Conservation (phyloP, 2,113 vertebrate genomes). For the Phrynosoma blainvillii region DNA sequence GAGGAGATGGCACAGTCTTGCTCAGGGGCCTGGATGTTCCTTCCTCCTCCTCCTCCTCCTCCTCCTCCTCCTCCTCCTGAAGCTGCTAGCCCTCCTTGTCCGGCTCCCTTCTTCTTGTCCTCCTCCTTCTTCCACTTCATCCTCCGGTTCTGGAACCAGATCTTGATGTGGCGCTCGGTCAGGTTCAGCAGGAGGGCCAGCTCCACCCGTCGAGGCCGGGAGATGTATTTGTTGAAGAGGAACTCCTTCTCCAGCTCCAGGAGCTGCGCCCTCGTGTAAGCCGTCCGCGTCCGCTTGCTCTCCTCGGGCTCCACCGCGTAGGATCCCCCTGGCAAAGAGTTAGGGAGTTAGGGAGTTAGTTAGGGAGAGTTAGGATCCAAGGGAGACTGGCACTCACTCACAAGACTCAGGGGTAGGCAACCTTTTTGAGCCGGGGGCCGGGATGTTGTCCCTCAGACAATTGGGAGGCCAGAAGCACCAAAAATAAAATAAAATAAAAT, state of each 20-base stretch:
- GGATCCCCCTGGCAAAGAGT: constrained; percentile 73
- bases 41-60: not conserved
- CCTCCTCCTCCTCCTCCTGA: too few species aligned
- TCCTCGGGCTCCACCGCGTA: constrained; percentile 90
- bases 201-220: constrained; percentile 92
- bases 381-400: too few species aligned
- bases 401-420: too few species aligned
- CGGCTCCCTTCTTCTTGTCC: constrained; percentile 78
- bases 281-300: constrained; percentile 94
- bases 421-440: too few species aligned
- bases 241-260: constrained; percentile 98
- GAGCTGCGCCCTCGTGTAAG: constrained; percentile 94
- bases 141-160: constrained; percentile 95
- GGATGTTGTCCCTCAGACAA: too few species aligned
- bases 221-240: constrained; percentile 97
- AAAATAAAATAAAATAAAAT: too few species aligned
- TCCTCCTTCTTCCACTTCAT: constrained; percentile 99
- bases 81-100: too few species aligned
- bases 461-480: too few species aligned
- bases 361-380: too few species aligned
- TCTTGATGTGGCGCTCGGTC: constrained; percentile 97
- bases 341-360: not conserved
- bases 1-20: constrained; percentile 93
- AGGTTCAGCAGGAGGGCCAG: constrained; percentile 94
- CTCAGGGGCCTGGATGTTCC: constrained; percentile 80